A percentile compares a stretch with the other conserved stretches of the same genome.
These are phyloP conservation scores for Seira ritae DNA, from an alignment of 2,888 invertebrate genomes.

Conservation along the genomic window DNA sequence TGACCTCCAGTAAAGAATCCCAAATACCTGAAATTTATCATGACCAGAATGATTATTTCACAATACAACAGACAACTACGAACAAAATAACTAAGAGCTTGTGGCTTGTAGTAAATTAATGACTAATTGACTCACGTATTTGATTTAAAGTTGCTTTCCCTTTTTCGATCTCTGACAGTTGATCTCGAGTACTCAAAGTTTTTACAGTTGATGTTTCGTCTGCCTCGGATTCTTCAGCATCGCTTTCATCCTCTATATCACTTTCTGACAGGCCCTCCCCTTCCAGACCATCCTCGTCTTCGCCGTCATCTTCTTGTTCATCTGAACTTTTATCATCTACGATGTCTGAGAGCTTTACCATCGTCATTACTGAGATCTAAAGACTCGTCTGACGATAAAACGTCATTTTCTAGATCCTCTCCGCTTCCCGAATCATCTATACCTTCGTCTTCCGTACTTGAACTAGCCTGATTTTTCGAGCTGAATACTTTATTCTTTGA, in stretches of 20 bases:
- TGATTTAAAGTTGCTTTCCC: constrained; percentile 75
- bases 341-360: constrained; percentile 73
- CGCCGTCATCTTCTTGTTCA: constrained; percentile 74
- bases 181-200: constrained; percentile 70
- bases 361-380: constrained; percentile 66
- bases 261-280: constrained; percentile 81
- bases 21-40: constrained; percentile 78
- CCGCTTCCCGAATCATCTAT: not conserved
- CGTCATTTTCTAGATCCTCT: constrained; percentile 46
- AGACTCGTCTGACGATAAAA: not conserved
- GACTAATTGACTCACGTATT: constrained; percentile 71
- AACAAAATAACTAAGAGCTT: too few species aligned
- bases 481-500: not conserved
- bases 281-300: constrained; percentile 75
- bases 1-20: constrained; percentile 89
- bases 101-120: constrained; percentile 1
- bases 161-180: constrained; percentile 75
- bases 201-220: constrained; percentile 61
- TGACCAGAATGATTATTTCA: constrained; percentile 2
- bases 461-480: not conserved
- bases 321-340: constrained; percentile 75
- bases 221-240: constrained; percentile 72
- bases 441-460: constrained; percentile 3
- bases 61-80: too few species aligned
- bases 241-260: constrained; percentile 76